Evolutionary conservation across 2,888 invertebrate species (phyloP).

Genomic region (Cryptus viduatorius): DNA sequence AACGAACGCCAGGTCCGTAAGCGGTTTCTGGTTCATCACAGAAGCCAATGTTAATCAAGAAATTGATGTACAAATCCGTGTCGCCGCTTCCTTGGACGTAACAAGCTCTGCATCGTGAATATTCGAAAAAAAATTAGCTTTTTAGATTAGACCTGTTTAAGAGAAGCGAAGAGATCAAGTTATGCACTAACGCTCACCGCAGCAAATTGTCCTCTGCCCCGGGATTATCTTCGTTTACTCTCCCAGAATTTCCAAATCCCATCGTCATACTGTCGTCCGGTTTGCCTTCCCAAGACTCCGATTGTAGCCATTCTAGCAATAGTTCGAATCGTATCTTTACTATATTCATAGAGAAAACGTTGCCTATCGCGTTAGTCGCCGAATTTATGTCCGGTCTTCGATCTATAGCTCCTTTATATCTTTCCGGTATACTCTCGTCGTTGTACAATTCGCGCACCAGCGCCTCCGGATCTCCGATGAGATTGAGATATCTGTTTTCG

Average conservation of each 20-base stretch:
- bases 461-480: conserved; percentile 83
- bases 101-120: conserved; percentile 78
- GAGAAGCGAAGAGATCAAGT: not conserved
- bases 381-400: conserved; percentile 85
- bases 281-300: conserved; percentile 70
- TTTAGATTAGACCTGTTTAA: not conserved
- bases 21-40: conserved; percentile 68
- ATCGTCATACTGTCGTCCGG: conserved; percentile 77
- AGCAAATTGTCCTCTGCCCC: conserved; percentile 76
- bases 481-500: conserved; percentile 83
- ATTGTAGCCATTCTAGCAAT: conserved; percentile 83
- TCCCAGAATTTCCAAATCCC: conserved; percentile 63
- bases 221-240: conserved; percentile 62
- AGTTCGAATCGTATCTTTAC: conserved; percentile 82
- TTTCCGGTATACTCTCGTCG: conserved; percentile 85
- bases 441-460: conserved; percentile 85
- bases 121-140: not conserved
- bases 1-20: conserved; percentile 77
- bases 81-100: conserved; percentile 82
- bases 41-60: conserved; percentile 81
- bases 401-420: conserved; percentile 78
- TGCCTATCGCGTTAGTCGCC: conserved; percentile 84
- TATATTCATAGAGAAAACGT: conserved; percentile 84
- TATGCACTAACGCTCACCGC: conserved; percentile 70
- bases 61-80: conserved; percentile 75